Conservation (phyloP, 2,888 invertebrate genomes). For the Drosophila nr. perissopoda region DNA sequence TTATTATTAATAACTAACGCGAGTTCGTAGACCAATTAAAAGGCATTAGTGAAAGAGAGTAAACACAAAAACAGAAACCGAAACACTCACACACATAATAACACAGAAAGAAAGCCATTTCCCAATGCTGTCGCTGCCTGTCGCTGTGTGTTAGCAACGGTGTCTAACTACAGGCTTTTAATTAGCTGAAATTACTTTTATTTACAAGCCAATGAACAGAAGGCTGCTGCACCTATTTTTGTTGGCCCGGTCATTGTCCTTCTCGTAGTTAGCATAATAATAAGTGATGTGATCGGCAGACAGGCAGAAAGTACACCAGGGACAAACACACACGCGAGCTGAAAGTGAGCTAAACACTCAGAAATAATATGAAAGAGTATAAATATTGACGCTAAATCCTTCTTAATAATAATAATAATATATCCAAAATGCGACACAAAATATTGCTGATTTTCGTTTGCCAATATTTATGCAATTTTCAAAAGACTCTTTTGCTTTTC, state of each 20-base stretch:
- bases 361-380: background rate
- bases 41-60: constrained; percentile 60
- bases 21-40: constrained; percentile 64
- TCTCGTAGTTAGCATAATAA: background rate
- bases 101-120: background rate
- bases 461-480: background rate
- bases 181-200: constrained; percentile 77
- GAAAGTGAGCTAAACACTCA: background rate
- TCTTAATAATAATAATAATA: background rate
- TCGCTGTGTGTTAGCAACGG: constrained; percentile 33
- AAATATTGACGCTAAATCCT: background rate
- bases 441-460: background rate
- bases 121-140: constrained; percentile 12
- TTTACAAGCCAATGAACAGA: constrained; percentile 61
- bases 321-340: constrained; percentile 4
- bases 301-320: background rate
- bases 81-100: background rate
- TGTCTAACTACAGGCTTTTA: constrained; percentile 56
- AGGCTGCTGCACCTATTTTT: constrained; percentile 38
- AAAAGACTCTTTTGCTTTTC: background rate
- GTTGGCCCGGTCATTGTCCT: constrained; percentile 10
- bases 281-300: background rate
- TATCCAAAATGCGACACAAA: background rate
- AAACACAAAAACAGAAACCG: constrained; percentile 4
- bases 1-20: constrained; percentile 67